Evolutionary conservation across 2,888 invertebrate genomes (phyloP), one percentile per base, ranked within the genome.

Genomic region (Eristalis arbustorum): DNA sequence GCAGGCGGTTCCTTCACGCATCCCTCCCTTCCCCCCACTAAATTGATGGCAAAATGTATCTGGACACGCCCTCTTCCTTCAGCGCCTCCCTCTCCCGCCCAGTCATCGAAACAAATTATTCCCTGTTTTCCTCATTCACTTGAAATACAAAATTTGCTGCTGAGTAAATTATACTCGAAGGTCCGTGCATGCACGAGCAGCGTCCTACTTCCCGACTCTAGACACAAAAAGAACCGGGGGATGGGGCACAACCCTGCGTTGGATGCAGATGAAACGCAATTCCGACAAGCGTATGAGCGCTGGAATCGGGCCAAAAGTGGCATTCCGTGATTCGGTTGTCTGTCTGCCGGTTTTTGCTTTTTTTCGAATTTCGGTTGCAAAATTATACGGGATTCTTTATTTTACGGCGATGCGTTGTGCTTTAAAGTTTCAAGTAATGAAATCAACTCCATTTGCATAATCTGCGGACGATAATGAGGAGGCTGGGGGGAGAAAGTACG

Each of bases 231-330:
- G 11, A 0, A 57, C 14, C 42, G 2, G 49, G 18, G 8, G 18
- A 1, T 1, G 18, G 49, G 49, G 18, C 22, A 23, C 11, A 23
- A 2, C 25, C 22, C 25, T 25, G 59, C 23, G 13, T 25, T 25
- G 59, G 14, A 28, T 59, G 59, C 25, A 59, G 79, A 79, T 79
- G 63, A 49, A 71, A 79, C 61, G 14, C 11, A 42, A 25, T 59
- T 23, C 67, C 42, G 62, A 40, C 56, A 37, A 57, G 28, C 63
- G 42, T 63, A 49, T 49, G 49, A 49, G 31, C 31, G 37, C 74
- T 79, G 84, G 80, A 80, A 67, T n/a, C n/a, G 3, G 34, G 80
- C 84, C 79, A 84, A 84, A 62, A 80, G 80, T 72, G 75, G 64
- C 72, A 67, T 80, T 75, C 18, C 25, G 18, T 72, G 71, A 80